Evolutionary conservation across 1,140 invertebrate species (phyloP), one percentile per base, ranked within the genome.

Genomic region (Araneus ventricosus): DNA sequence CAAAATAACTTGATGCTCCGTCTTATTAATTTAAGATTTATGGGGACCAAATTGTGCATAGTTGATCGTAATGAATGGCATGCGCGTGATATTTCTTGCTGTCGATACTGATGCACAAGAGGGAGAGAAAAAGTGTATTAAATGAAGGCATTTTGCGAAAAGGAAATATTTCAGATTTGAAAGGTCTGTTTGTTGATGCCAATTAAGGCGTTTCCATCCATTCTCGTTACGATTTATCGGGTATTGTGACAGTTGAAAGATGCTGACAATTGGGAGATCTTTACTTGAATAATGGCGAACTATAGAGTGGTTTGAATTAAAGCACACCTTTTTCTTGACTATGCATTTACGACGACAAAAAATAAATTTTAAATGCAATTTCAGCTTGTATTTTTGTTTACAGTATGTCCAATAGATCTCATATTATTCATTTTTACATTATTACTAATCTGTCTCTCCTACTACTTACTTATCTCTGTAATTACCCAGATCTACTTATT

Each of bases 1-100:
- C 45, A 67, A 84, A 59, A 59, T 90, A 90, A 90, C 70, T 80
- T 63, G 90, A 85, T 41, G 79, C 52, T 10, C 59, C 57, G 90
- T 85, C 90, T 92, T 92, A 92, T 92, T 92, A 92, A 86, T 92
- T 86, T 86, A 30, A 92, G 82, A 92, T 92, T 92, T 92, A 92
- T 86, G 82, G n/a, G 22, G 37, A 52, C 61, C 82, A 45, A 85
- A 86, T 86, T 85, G 59, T 34, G 82, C 90, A 39, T 70, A 75
- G 82, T 70, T 92, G 82, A 92, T 92, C 14, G 52, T 86, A 86
- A 92, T 86, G 90, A 92, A 92, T 86, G 82, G 84, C n/a, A 22
- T 57, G 45, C 22, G 34, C 85, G 82, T 84, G 82, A 45, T 45
- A 82, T 82, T 82, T 82, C 41, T 84, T 84, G 45, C 45, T 10